Conservation (phyloP, 1,140 invertebrate genomes). For the Procambarus virginalis region DNA sequence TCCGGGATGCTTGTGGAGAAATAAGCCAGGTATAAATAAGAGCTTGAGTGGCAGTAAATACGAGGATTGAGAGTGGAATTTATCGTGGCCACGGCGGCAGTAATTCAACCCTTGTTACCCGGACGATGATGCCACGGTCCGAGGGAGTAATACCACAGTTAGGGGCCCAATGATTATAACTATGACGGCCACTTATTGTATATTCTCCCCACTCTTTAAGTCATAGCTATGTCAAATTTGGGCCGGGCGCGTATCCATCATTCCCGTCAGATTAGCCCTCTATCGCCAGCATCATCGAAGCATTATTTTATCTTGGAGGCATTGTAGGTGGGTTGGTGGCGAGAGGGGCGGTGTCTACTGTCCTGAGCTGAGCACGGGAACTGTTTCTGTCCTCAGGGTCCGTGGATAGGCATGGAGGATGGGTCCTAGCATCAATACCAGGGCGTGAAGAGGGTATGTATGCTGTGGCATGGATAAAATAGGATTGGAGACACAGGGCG, state of each 20-base stretch:
- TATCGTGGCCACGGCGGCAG: slow-evolving; percentile 19
- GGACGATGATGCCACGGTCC: slow-evolving; percentile 19
- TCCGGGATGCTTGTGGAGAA: slow-evolving; percentile 38
- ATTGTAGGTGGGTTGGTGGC: neutral
- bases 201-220: slow-evolving; percentile 54
- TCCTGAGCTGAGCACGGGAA: no score
- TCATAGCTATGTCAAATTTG: slow-evolving; percentile 52
- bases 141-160: slow-evolving; percentile 40
- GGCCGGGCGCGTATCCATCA: slow-evolving; percentile 36
- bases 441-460: neutral
- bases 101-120: slow-evolving; percentile 37
- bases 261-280: slow-evolving; percentile 20
- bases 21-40: slow-evolving; percentile 40
- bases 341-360: no score
- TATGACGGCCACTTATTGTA: slow-evolving; percentile 38
- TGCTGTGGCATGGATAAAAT: no score
- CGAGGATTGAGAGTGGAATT: slow-evolving; percentile 25
- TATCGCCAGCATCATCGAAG: slow-evolving; percentile 29
- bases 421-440: neutral
- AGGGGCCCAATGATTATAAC: slow-evolving; percentile 25
- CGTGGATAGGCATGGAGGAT: neutral
- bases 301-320: slow-evolving; percentile 44
- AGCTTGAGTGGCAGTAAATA: slow-evolving; percentile 39
- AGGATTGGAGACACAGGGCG: no score
- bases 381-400: no score